These are phyloP conservation scores for Apteryx owenii DNA, from an alignment of 2,113 vertebrate species.

Conservation along the genomic window DNA sequence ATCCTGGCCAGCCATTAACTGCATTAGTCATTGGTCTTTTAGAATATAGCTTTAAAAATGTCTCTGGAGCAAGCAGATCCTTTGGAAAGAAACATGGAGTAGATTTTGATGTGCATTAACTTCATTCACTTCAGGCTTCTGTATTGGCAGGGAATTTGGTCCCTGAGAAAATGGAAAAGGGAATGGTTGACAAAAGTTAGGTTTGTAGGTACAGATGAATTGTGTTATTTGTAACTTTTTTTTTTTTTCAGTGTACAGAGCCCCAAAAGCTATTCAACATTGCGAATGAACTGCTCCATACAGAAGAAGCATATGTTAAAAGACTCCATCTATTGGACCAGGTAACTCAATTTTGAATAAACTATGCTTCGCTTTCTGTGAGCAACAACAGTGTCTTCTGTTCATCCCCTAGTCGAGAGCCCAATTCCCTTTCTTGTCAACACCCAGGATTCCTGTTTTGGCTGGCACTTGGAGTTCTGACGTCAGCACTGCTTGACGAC, in stretches of 20 bases:
- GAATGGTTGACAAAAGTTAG: neutral
- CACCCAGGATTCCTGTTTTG: neutral
- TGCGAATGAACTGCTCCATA: slow-evolving; percentile 93
- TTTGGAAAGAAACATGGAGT: neutral
- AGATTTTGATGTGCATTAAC: neutral
- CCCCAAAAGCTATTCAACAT: slow-evolving; percentile 92
- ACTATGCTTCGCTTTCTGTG: neutral
- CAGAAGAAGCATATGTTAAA: slow-evolving; percentile 93
- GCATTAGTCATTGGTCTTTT: neutral
- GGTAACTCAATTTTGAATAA: slow-evolving; percentile 76
- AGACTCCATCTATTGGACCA: slow-evolving; percentile 95
- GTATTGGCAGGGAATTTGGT: neutral
- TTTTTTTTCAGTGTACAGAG: slow-evolving; percentile 82
- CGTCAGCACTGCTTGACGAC: neutral
- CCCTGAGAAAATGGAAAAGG: neutral
- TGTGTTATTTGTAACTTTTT: neutral
- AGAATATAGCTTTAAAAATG: neutral
- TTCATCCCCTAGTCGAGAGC: neutral
- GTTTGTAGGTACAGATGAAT: neutral
- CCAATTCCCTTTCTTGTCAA: neutral
- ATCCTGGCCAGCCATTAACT: neutral
- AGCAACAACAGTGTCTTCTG: neutral
- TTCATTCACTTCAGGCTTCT: neutral
- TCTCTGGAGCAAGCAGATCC: neutral
- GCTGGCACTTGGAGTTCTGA: neutral